Conservation (phyloP, 2,797 vertebrate species). For the Pipistrellus kuhlii region DNA sequence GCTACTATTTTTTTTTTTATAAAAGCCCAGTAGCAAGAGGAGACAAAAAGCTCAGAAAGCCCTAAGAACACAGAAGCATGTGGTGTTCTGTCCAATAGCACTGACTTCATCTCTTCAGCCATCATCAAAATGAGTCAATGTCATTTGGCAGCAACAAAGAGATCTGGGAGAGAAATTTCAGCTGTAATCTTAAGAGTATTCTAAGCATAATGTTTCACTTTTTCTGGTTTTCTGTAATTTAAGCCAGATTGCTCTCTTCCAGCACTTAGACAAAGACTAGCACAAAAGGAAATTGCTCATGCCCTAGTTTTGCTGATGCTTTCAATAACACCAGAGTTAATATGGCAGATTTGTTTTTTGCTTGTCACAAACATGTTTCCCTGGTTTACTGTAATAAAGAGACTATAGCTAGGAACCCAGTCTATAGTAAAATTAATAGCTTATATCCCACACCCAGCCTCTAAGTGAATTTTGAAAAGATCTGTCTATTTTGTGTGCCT, state of each 20-base stretch:
- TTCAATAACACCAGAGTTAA: conserved; percentile 49
- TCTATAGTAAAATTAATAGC: conserved; percentile 25
- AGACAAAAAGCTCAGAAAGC: conserved; percentile 38
- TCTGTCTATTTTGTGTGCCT: not conserved
- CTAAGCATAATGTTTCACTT: conserved; percentile 44
- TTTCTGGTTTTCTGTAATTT: conserved; percentile 63
- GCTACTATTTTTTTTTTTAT: not conserved
- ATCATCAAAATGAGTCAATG: conserved; percentile 61
- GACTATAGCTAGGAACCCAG: not conserved
- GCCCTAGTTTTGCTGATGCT: conserved; percentile 61
- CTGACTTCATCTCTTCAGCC: not conserved
- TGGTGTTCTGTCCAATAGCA: conserved; percentile 34
- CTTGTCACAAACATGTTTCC: conserved; percentile 31
- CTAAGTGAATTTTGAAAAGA: conserved; percentile 34
- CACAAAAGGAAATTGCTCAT: conserved; percentile 70
- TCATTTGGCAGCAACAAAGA: conserved; percentile 69
- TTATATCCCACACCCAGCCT: not conserved
- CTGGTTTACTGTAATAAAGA: conserved; percentile 15
- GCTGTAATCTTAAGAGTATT: conserved; percentile 49
- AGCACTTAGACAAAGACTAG: conserved; percentile 50
- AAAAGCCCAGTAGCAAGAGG: conserved; percentile 17
- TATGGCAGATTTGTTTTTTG: conserved; percentile 9
- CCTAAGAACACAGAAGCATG: conserved; percentile 9
- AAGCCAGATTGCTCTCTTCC: conserved; percentile 27
- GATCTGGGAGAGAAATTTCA: conserved; percentile 70